Conservation (phyloP, 2,888 invertebrate genomes). For the Sclerodermus sp. region DNA sequence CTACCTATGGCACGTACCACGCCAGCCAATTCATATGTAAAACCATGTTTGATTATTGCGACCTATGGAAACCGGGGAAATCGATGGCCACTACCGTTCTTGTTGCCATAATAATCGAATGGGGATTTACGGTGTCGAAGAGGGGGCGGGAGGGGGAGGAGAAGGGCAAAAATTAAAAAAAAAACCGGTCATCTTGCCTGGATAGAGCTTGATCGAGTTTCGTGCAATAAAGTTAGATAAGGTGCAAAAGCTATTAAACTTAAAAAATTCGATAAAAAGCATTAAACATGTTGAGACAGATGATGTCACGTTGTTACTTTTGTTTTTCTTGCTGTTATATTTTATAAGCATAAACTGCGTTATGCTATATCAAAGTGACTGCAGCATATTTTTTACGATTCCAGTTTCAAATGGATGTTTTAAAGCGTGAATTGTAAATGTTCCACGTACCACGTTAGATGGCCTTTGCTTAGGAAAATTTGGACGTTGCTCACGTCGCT, state of each 20-base stretch:
- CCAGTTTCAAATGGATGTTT: conserved; percentile 18
- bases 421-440: conserved; percentile 7
- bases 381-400: conserved; percentile 40
- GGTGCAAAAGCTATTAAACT: not conserved
- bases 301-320: conserved; percentile 36
- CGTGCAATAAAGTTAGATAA: conserved; percentile 8
- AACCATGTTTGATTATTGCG: not conserved
- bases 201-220: conserved; percentile 22
- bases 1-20: too few species aligned
- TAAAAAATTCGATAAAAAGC: conserved; percentile 4
- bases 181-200: conserved; percentile 17
- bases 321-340: conserved; percentile 41
- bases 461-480: conserved; percentile 28
- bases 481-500: conserved; percentile 13
- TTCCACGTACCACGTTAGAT: conserved; percentile 29
- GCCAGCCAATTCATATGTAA: too few species aligned
- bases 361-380: conserved; percentile 27
- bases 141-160: too few species aligned
- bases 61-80: not conserved
- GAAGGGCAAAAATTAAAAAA: too few species aligned
- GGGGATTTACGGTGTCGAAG: not conserved
- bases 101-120: not conserved
- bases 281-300: conserved; percentile 3
- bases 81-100: not conserved
- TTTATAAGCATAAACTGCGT: conserved; percentile 35